Evolutionary conservation across 2,797 vertebrate genomes (phyloP), one percentile per base, ranked within the genome.

Genomic region (Tympanoctomys barrerae): DNA sequence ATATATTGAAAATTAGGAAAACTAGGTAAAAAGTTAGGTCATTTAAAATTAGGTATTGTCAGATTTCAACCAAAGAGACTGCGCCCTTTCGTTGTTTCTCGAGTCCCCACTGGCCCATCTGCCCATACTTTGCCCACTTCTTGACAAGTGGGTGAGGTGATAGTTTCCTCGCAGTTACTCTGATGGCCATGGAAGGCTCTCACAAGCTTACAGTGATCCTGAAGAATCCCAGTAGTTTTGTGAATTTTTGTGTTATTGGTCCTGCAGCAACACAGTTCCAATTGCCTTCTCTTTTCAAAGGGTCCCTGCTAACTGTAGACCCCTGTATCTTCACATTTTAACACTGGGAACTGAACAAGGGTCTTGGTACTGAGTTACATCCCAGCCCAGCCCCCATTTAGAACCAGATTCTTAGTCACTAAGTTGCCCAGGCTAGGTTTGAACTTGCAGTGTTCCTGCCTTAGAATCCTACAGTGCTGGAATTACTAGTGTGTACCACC

Each of bases 1-100:
- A 66, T 96, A 54, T 12, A 26, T 16, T 79, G 64, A 87, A 93
- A 90, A 93, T 24, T 46, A 42, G 71, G 93, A 87, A 59, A 80
- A n/a, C 19, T 39, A 52, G 26, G 13, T 62, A 18, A 87, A 93
- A 73, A 7, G 19, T 19, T 85, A 89, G 80, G 19, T 64, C 54
- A 22, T 54, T 90, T 83, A 71, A 71, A 80, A 75, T 75, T 87
- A 59, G 36, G 66, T 95, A n/a, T 57, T 54, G 49, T 39, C 81
- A 11, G 39, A 52, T 78, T 16, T 28, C 75, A 49, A 19, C 46
- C 26, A 49, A 78, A 49, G 19, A 33, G 28, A 4, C 3, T n/a
- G 4, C 49, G 62, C 52, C 13, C 26, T 33, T 77, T 59, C 46
- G 57, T 66, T n/a, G 39, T 93, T 87, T 62, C 52, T 82, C 36